Evolutionary conservation across 2,113 vertebrate genomes (phyloP), one percentile per base, ranked within the genome.

Genomic region (Lepidothrix coronata): DNA sequence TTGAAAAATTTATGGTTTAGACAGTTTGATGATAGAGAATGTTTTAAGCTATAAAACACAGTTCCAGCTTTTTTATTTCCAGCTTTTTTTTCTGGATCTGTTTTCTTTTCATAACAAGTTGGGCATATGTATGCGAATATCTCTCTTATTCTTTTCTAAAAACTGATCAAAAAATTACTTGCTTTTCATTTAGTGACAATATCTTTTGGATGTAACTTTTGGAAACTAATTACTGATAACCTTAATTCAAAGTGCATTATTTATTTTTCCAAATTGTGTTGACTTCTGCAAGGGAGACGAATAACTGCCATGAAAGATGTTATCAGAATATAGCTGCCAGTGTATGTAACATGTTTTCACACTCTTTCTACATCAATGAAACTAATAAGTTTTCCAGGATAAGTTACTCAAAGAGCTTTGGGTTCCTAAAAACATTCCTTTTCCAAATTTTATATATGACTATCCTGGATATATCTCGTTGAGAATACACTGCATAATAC

Each of bases 331-430:
- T 4, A 51, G 14, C 23, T 72, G 21, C 14, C 30, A 25, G 5
- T 14, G 14, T 22, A 49, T 19, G 8, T 23, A 76, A n/a, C 0
- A 41, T 37, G 0, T 57, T 82, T 79, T 2, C 22, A 16, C 8
- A 51, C 19, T 52, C 18, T 81, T 74, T 54, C 62, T 61, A 21
- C 30, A 61, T 65, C 1, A 2, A 27, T 61, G 48, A 55, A 88
- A 46, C 8, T 31, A 62, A 37, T n/a, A 78, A 78, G 3, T 5
- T 83, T 75, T 46, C 7, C 19, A 77, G 8, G 7, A 49, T 18
- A 85, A 89, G 9, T 24, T 77, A 14, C 2, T 2, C 0, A 21
- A 18, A 44, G 57, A 74, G 4, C 4, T 12, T 16, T 28, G 11
- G 15, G 25, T 11, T 87, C 62, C 24, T 51, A 30, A 77, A 76